These are phyloP conservation scores for Rhinolophus sinicus DNA, from an alignment of 2,113 vertebrate genomes.

Conservation along the genomic window DNA sequence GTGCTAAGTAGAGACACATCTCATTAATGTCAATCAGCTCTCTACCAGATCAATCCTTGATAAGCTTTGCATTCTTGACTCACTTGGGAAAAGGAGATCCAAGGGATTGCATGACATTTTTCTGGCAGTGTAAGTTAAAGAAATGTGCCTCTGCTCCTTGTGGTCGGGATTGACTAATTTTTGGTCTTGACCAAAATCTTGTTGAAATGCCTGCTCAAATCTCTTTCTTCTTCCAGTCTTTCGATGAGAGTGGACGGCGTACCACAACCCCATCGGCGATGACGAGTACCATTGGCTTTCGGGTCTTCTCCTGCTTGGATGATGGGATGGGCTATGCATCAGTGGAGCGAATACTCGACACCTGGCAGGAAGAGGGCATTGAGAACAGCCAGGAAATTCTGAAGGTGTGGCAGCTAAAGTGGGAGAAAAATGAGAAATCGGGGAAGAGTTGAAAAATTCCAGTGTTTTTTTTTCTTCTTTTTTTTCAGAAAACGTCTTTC, in stretches of 20 bases:
- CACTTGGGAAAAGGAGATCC: neutral
- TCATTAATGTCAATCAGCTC: neutral
- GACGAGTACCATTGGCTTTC: conserved; percentile 89
- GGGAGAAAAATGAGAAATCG: neutral
- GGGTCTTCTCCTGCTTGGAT: conserved; percentile 94
- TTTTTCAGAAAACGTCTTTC: too few relatives aligned
- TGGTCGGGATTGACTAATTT: neutral
- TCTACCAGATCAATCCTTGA: neutral
- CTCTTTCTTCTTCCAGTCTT: conserved; percentile 86
- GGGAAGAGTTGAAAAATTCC: neutral
- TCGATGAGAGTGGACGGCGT: conserved; percentile 94
- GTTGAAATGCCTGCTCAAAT: neutral
- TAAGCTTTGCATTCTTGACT: conserved; percentile 27
- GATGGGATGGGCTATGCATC: conserved; percentile 93
- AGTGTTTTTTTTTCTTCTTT: too few relatives aligned
- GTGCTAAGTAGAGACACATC: neutral
- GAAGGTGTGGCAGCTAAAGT: conserved; percentile 86
- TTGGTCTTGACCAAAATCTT: neutral
- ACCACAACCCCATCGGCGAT: conserved; percentile 86
- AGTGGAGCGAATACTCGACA: conserved; percentile 91
- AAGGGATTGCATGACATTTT: neutral
- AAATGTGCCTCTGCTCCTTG: neutral
- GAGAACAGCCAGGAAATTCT: conserved; percentile 95
- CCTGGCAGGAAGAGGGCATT: conserved; percentile 95
- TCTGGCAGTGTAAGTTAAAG: neutral